phyloP scores from a whole-genome alignment of 2,888 invertebrate species.

The Drosophila villosipedis region DNA sequence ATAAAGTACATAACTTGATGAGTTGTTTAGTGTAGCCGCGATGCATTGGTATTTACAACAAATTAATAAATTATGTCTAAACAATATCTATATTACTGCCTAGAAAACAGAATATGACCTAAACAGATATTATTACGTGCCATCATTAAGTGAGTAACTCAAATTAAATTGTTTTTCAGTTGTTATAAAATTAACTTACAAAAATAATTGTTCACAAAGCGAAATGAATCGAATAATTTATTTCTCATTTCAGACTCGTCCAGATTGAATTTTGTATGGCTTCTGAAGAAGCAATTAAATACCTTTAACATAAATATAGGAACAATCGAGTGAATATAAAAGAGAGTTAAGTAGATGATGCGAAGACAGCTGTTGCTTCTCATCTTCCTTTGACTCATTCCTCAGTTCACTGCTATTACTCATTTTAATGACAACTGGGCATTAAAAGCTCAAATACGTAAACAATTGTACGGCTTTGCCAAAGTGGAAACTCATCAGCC shows the following conservation, averaged over 20 bases:
- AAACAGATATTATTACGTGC: neutral
- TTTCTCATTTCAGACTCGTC: neutral
- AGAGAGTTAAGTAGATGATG: neutral
- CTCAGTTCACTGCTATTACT: neutral
- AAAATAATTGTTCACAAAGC: neutral
- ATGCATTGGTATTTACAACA: neutral
- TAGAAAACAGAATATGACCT: neutral
- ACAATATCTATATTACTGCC: neutral
- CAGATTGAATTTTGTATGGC: neutral
- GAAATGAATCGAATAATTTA: neutral
- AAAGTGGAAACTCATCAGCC: slow-evolving; percentile 34
- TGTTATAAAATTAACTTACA: neutral
- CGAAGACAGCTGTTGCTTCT: neutral
- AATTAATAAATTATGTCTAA: neutral
- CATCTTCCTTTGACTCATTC: neutral
- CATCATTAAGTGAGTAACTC: neutral
- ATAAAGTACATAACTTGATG: slow-evolving; percentile 9
- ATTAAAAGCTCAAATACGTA: slow-evolving; percentile 6
- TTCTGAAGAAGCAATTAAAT: neutral
- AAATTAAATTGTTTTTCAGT: neutral
- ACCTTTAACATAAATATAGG: neutral
- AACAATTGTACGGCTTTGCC: slow-evolving; percentile 8
- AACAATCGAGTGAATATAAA: neutral
- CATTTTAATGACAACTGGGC: slow-evolving; percentile 1
- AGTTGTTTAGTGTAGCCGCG: neutral